Percentiles rank a stretch among this genome's conserved stretches.
Evolutionary conservation across 2,888 invertebrate genomes (phyloP).

Genomic region (Drosophila buzzatii): DNA sequence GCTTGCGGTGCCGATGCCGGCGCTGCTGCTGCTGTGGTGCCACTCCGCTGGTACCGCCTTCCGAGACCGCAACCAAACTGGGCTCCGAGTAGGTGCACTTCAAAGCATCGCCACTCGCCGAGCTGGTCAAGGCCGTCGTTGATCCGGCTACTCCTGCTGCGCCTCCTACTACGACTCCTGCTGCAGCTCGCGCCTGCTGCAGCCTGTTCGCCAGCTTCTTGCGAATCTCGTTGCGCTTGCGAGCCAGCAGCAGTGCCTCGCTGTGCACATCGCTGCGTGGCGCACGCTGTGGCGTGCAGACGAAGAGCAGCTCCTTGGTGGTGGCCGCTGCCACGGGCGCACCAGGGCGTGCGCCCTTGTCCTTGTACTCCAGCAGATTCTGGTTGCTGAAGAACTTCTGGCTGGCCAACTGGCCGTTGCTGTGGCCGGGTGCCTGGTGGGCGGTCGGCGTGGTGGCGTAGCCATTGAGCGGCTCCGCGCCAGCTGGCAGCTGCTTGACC

Average conservation of each 20-base stretch:
- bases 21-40: slow-evolving; percentile 66
- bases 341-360: slow-evolving; percentile 46
- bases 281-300: slow-evolving; percentile 84
- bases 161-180: slow-evolving; percentile 9
- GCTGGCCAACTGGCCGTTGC: slow-evolving; percentile 74
- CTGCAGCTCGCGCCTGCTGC: slow-evolving; percentile 55
- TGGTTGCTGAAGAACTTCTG: slow-evolving; percentile 85
- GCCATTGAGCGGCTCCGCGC: slow-evolving; percentile 77
- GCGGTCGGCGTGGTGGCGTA: slow-evolving; percentile 83
- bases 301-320: slow-evolving; percentile 83
- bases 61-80: slow-evolving; percentile 83
- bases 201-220: slow-evolving; percentile 72
- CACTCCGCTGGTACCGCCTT: slow-evolving; percentile 63
- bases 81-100: slow-evolving; percentile 85
- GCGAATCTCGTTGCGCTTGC: slow-evolving; percentile 81
- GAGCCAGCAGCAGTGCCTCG: slow-evolving; percentile 77
- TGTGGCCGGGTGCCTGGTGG: slow-evolving; percentile 72
- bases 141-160: slow-evolving; percentile 28
- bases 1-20: slow-evolving; percentile 84
- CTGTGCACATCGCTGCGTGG: slow-evolving; percentile 72
- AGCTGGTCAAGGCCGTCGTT: slow-evolving; percentile 29
- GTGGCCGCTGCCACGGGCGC: slow-evolving; percentile 69
- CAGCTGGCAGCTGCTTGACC: slow-evolving; percentile 65
- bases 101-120: slow-evolving; percentile 70
- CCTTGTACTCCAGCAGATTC: slow-evolving; percentile 82